phyloP scores from a whole-genome alignment of 2,888 invertebrate species.

The Spodoptera exigua region DNA sequence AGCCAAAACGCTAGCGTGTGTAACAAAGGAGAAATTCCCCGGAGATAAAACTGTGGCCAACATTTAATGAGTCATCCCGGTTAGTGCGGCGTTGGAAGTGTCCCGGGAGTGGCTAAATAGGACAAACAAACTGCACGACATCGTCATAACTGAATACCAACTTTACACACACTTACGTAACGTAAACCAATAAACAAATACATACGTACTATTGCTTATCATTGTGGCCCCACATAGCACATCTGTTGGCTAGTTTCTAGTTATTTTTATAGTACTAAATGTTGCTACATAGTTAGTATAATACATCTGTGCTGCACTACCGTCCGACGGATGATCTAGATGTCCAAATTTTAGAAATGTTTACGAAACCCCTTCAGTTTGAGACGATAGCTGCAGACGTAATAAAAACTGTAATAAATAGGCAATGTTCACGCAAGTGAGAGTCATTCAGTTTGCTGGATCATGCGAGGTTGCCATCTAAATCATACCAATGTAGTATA shows the following conservation, averaged over 20 bases:
- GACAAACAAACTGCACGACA: conserved; percentile 36
- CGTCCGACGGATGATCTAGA: neutral
- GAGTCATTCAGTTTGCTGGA: conserved; percentile 40
- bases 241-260: conserved; percentile 14
- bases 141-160: conserved; percentile 31
- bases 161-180: conserved; percentile 16
- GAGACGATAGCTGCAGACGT: conserved; percentile 21
- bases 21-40: conserved; percentile 76
- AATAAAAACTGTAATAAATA: conserved; percentile 41
- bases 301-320: conserved; percentile 14
- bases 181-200: neutral
- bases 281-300: conserved; percentile 16
- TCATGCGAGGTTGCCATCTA: conserved; percentile 48
- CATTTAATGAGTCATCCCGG: conserved; percentile 71
- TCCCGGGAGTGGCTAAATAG: conserved; percentile 50
- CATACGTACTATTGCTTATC: conserved; percentile 1
- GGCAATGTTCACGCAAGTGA: conserved; percentile 56
- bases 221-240: conserved; percentile 11
- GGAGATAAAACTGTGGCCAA: conserved; percentile 65
- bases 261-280: conserved; percentile 29
- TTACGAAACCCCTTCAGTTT: neutral
- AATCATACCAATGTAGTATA: conserved; percentile 40
- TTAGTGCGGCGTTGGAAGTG: conserved; percentile 57
- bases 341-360: conserved; percentile 4
- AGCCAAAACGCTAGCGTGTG: conserved; percentile 70